These are phyloP conservation scores for Pogonomyrmex californicus DNA, from an alignment of 1,140 invertebrate genomes.

Conservation along the genomic window DNA sequence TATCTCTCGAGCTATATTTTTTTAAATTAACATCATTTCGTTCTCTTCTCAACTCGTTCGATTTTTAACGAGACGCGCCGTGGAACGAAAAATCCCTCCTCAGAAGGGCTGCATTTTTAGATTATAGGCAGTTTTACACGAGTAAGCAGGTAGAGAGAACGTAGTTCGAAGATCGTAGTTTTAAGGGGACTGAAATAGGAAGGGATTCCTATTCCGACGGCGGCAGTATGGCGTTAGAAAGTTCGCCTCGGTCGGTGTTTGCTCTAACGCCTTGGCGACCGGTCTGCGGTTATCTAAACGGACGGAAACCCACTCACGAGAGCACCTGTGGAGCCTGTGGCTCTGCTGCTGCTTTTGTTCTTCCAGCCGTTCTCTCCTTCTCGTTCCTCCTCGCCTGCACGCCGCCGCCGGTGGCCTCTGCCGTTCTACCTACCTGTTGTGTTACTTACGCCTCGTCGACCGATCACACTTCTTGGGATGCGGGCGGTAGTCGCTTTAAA, in stretches of 20 bases:
- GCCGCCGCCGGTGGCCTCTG: constrained; percentile 61
- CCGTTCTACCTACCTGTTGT: constrained; percentile 76
- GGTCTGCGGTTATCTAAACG: constrained; percentile 75
- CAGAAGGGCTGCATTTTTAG: constrained; percentile 18
- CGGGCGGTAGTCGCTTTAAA: constrained; percentile 76
- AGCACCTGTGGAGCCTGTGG: constrained; percentile 81
- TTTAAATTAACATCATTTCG: neutral
- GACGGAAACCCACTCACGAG: constrained; percentile 70
- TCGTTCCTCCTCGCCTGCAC: neutral
- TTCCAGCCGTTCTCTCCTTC: constrained; percentile 59
- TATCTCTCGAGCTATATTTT: constrained; percentile 20
- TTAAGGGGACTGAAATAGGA: constrained; percentile 35
- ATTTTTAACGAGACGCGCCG: neutral
- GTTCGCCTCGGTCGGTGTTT: constrained; percentile 75
- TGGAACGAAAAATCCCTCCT: constrained; percentile 5
- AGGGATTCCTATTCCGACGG: constrained; percentile 30
- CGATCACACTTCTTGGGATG: constrained; percentile 69
- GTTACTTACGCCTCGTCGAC: constrained; percentile 71
- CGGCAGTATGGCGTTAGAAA: constrained; percentile 76
- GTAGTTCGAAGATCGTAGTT: constrained; percentile 2
- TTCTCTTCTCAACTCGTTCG: neutral
- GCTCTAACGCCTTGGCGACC: constrained; percentile 78
- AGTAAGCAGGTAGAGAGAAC: constrained; percentile 65
- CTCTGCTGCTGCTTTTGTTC: constrained; percentile 79
- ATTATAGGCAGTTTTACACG: constrained; percentile 58